These are phyloP conservation scores for Pseudochirops corinnae DNA, from an alignment of 2,797 vertebrate species.

Conservation along the genomic window DNA sequence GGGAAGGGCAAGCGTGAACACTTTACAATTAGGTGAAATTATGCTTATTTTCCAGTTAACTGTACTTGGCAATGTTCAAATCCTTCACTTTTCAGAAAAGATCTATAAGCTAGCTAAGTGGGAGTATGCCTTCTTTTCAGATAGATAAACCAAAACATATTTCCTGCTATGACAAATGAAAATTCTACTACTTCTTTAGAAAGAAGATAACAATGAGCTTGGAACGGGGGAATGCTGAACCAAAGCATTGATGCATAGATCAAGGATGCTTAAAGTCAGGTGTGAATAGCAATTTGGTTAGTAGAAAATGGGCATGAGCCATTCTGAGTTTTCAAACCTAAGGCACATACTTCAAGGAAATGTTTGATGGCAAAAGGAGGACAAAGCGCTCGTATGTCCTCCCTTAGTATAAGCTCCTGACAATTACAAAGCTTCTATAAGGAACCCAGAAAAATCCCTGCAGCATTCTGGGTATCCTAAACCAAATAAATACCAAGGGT, in stretches of 20 bases:
- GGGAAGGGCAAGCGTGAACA: background rate
- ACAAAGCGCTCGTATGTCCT: background rate
- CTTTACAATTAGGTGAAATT: background rate
- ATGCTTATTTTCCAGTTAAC: background rate
- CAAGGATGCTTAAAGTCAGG: background rate
- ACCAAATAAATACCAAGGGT: no score
- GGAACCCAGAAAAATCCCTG: background rate
- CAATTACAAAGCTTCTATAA: no score
- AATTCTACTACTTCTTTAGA: background rate
- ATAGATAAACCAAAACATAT: background rate
- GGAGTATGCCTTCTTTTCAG: background rate
- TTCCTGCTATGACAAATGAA: background rate
- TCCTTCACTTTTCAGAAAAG: background rate
- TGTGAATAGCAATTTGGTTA: no score
- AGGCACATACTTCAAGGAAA: background rate
- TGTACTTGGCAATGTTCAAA: background rate
- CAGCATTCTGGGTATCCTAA: background rate
- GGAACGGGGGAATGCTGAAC: background rate
- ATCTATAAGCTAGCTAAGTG: background rate
- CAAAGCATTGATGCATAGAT: background rate
- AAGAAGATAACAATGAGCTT: background rate
- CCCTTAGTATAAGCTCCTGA: no score
- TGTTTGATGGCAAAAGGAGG: background rate
- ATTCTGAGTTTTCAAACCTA: background rate
- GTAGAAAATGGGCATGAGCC: background rate